These are phyloP conservation scores for Coreoperca whiteheadi DNA, from an alignment of 2,113 vertebrate genomes.

Conservation along the genomic window DNA sequence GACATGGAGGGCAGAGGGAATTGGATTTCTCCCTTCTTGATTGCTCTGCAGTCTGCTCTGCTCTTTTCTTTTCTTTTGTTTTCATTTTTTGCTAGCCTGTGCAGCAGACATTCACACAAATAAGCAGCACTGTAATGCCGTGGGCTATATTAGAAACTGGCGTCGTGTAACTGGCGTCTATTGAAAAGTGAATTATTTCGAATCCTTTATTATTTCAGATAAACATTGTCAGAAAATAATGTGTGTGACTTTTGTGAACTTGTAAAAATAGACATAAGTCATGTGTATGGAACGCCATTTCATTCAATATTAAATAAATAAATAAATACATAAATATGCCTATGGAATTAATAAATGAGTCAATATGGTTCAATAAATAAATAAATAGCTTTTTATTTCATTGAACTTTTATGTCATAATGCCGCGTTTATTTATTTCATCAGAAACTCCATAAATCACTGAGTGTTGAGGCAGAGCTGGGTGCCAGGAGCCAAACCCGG, in stretches of 20 bases:
- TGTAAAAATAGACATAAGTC: background rate
- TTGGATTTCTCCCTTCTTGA: constrained; percentile 10
- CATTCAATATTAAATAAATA: no score
- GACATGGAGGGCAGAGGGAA: constrained; percentile 1
- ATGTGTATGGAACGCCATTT: no score
- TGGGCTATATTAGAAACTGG: background rate
- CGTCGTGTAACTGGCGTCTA: background rate
- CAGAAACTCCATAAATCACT: no score
- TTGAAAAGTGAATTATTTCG: background rate
- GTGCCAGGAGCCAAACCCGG: no score
- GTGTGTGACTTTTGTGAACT: background rate
- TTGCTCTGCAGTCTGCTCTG: background rate
- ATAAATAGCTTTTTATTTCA: no score
- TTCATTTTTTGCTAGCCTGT: background rate
- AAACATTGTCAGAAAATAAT: background rate
- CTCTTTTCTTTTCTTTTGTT: background rate
- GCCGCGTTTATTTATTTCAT: no score
- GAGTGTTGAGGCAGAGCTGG: no score
- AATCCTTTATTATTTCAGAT: background rate
- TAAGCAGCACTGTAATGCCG: background rate
- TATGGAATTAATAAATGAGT: no score
- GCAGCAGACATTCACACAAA: no score
- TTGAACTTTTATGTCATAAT: no score
- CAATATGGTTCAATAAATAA: no score
- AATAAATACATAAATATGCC: no score